Conservation (phyloP, 1,140 invertebrate species). For the Aleiodes sp. region DNA sequence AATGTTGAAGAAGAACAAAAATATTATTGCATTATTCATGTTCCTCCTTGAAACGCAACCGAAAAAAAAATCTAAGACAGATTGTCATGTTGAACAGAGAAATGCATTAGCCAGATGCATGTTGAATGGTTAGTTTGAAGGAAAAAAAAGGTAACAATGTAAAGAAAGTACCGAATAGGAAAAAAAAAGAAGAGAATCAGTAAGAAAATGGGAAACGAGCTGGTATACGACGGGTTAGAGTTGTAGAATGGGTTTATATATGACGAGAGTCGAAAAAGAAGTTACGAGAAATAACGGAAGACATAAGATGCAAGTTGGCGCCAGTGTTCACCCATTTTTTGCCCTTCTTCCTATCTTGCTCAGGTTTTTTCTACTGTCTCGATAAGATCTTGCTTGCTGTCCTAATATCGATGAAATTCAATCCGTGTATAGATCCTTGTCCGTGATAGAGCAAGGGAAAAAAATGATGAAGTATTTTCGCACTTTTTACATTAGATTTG, state of each 20-base stretch:
- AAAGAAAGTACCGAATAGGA: neutral
- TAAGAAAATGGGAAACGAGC: neutral
- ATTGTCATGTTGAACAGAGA: neutral
- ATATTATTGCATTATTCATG: conserved; percentile 18
- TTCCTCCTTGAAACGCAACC: neutral
- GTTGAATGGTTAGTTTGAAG: no score
- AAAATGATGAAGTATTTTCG: neutral
- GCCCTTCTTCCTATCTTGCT: neutral
- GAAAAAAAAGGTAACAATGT: neutral
- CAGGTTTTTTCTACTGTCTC: neutral
- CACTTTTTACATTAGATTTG: neutral
- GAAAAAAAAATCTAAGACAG: conserved; percentile 5
- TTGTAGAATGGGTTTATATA: neutral
- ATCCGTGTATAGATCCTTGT: conserved; percentile 3
- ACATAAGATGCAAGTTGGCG: conserved; percentile 22
- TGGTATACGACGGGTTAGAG: no score
- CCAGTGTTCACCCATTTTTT: conserved; percentile 28
- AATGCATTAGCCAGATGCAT: neutral
- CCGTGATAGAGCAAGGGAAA: neutral
- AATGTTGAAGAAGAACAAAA: conserved; percentile 6
- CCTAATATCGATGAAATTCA: conserved; percentile 14
- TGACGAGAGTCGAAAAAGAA: conserved; percentile 13
- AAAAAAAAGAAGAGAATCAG: neutral
- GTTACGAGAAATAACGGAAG: conserved; percentile 9
- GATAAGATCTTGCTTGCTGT: neutral